phyloP scores from a whole-genome alignment of 2,797 vertebrate genomes.

The Sciaenops ocellatus region DNA sequence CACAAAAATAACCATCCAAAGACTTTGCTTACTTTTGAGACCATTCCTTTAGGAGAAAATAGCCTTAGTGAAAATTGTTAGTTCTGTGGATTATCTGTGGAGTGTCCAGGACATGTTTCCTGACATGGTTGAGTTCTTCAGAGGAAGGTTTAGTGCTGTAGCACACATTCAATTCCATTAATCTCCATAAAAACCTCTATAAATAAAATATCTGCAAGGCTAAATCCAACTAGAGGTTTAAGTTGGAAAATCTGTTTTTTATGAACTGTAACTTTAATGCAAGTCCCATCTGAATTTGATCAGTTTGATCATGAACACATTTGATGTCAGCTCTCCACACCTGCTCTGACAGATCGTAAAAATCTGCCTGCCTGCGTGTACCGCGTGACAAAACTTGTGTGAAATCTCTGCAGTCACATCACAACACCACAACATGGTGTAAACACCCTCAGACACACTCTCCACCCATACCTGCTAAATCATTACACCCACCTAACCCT shows the following conservation, averaged over 20 bases:
- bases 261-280: not conserved
- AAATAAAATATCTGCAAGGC: not conserved
- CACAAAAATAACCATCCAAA: not conserved
- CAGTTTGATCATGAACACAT: conserved; percentile 5
- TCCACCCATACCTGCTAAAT: conserved; percentile 8
- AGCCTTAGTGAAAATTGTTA: not conserved
- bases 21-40: not conserved
- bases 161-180: not conserved
- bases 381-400: not conserved
- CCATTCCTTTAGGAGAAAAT: not conserved
- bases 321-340: not conserved
- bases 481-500: not conserved
- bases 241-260: not conserved
- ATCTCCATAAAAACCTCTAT: not conserved
- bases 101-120: not conserved
- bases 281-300: not conserved
- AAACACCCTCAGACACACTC: not conserved
- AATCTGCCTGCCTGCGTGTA: not conserved
- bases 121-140: not conserved
- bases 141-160: not conserved
- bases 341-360: not conserved
- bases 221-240: not conserved
- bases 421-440: conserved; percentile 6
- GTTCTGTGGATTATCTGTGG: not conserved
- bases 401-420: conserved; percentile 15